Evolutionary conservation across 2,888 invertebrate species (phyloP).

Genomic region (Lapara coniferarum): DNA sequence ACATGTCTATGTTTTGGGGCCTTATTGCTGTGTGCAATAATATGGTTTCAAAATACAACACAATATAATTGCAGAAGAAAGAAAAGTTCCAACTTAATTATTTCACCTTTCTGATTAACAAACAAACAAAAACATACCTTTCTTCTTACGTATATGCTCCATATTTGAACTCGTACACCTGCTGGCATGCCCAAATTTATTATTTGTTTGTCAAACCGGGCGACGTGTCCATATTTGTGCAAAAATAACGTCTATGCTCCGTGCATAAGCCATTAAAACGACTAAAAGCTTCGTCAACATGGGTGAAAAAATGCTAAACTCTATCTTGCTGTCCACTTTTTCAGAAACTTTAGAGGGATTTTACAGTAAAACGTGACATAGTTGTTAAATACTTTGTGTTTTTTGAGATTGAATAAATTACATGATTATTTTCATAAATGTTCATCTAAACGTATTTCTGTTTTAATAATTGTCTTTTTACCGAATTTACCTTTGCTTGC

Average conservation of each 20-base stretch:
- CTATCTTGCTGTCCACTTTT: conserved; percentile 15
- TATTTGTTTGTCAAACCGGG: conserved; percentile 20
- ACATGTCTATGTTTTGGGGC: no score
- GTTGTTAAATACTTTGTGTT: not conserved
- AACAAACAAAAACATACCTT: not conserved
- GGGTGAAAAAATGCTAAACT: conserved; percentile 15
- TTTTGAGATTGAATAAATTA: not conserved
- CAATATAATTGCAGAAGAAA: not conserved
- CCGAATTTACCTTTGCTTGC: no score
- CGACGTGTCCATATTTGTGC: conserved; percentile 12
- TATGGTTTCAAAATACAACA: not conserved
- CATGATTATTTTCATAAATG: no score
- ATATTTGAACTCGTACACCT: conserved; percentile 18
- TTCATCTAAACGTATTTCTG: no score
- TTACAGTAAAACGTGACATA: not conserved
- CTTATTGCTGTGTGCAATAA: no score
- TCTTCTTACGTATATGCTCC: not conserved
- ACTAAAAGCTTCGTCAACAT: conserved; percentile 20
- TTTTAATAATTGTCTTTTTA: no score
- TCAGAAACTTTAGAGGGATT: not conserved
- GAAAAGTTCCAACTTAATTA: not conserved
- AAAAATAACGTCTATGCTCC: conserved; percentile 14
- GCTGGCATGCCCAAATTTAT: conserved; percentile 14
- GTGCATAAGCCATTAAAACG: conserved; percentile 14
- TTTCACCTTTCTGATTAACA: no score